These are phyloP conservation scores for Caenorhabditis briggsae DNA, from an alignment of 1,140 invertebrate genomes.

Conservation along the genomic window DNA sequence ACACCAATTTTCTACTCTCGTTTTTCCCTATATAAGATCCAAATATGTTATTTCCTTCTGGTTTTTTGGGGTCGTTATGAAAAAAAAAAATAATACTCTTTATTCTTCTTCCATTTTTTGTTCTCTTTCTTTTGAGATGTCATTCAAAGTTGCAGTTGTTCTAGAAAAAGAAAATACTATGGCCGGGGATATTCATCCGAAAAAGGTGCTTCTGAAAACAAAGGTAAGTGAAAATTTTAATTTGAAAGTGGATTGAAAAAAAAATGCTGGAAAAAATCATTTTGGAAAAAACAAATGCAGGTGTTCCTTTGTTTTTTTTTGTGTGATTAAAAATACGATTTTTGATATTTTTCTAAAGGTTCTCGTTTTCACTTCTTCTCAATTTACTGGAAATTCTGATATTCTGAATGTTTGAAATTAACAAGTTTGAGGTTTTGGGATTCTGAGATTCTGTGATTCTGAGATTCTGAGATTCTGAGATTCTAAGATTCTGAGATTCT, in stretches of 20 bases:
- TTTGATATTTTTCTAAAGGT: no score
- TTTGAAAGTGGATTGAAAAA: not conserved
- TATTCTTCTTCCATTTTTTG: not conserved
- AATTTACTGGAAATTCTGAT: no score
- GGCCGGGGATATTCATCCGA: conserved; percentile 40
- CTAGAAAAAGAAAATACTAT: not conserved
- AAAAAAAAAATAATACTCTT: not conserved
- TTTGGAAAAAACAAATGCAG: no score
- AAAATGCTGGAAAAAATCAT: not conserved
- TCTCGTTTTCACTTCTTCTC: no score
- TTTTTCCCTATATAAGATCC: not conserved
- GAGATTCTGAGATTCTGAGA: no score
- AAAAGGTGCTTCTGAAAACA: conserved; percentile 25
- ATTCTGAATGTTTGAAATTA: no score
- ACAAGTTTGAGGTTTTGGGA: no score
- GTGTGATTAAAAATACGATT: no score
- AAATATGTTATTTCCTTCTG: conserved; percentile 45
- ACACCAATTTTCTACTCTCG: conserved; percentile 20
- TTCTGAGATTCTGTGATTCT: no score
- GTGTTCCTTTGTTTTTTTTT: no score
- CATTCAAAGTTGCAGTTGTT: conserved; percentile 2
- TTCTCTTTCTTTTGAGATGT: not conserved
- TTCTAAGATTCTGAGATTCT: no score
- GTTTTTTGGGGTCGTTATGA: not conserved
- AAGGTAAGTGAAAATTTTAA: not conserved